phyloP scores from a whole-genome alignment of 2,113 vertebrate species.

The western clawed frog (Xenopus tropicalis) region UCB_Xtro_10.0 CM004447.2:124713501-124714000 shows the following conservation, averaged over 20 bases:
- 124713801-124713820: not conserved
- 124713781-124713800: not conserved
- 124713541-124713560: no score
- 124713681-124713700: not conserved
- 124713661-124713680: not conserved
- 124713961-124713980: not conserved
- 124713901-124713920: not conserved
- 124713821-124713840: not conserved
- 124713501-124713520: not conserved
- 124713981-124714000: not conserved
- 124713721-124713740: not conserved
- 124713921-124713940: not conserved
- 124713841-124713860: not conserved
- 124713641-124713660: not conserved
- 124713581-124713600: not conserved
- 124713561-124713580: not conserved
- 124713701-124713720: not conserved
- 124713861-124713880: not conserved
- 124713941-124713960: not conserved
- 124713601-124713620: not conserved
- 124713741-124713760: not conserved
- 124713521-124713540: no score
- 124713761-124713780: not conserved
- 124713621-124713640: not conserved
- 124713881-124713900: not conserved